These are phyloP conservation scores for Odocoileus virginianus DNA, from an alignment of 2,113 vertebrate genomes.

Conservation along the genomic window DNA sequence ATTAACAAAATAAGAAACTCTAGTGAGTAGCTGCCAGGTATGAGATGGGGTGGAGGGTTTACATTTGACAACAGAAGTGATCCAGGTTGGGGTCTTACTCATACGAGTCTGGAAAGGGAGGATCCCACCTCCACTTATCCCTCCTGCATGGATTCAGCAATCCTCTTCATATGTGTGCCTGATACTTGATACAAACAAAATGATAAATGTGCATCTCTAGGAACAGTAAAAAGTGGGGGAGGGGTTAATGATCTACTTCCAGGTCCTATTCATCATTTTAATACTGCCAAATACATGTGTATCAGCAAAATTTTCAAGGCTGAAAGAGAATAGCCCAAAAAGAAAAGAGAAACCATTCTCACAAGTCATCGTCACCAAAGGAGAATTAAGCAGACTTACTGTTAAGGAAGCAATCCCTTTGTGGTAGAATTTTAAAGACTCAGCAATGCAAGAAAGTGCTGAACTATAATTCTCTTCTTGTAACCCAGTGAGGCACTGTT, in stretches of 20 bases:
- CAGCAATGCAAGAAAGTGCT: slow-evolving; percentile 92
- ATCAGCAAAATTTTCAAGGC: not conserved
- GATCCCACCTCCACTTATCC: not conserved
- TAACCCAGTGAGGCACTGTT: slow-evolving; percentile 91
- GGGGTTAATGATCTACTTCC: not conserved
- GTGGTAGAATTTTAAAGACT: slow-evolving; percentile 94
- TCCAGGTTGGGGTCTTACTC: not conserved
- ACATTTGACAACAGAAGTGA: not conserved
- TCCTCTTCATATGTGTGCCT: not conserved
- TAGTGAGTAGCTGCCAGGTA: not conserved
- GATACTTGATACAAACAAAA: not conserved
- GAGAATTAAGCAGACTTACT: slow-evolving; percentile 79
- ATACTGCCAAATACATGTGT: not conserved
- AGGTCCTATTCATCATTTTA: not conserved
- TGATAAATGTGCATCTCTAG: not conserved
- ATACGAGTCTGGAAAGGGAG: not conserved
- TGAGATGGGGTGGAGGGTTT: not conserved
- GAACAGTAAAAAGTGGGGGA: not conserved
- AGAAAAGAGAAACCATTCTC: not conserved
- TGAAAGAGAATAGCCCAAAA: not conserved
- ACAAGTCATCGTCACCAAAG: not conserved
- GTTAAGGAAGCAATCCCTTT: slow-evolving; percentile 97
- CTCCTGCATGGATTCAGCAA: not conserved
- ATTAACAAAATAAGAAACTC: not conserved
- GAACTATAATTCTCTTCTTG: slow-evolving; percentile 91